Evolutionary conservation across 2,888 invertebrate species (phyloP), one percentile per base, ranked within the genome.

Genomic region (Drosophila neotestacea): DNA sequence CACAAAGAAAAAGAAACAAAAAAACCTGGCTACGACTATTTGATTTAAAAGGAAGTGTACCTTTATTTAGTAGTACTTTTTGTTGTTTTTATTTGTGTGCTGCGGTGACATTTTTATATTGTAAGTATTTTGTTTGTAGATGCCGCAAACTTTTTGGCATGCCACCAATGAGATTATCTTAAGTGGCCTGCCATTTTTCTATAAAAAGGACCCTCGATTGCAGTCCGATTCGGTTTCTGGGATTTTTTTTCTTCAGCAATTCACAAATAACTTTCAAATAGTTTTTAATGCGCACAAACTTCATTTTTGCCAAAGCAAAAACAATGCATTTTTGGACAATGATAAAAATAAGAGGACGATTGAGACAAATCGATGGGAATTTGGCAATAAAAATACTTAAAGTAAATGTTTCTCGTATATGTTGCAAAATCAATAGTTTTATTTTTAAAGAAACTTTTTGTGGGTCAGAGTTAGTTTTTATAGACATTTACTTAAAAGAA

Each of bases 91-190:
- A 32, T 66, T 78, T 73, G 62, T 78, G 73, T 56, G 62, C 62
- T 79, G 76, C 72, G 88, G 74, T 77, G 87, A 88, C 87, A 86
- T 88, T 86, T 88, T 84, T 84, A 84, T 86, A 71, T 70, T 77
- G 76, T 86, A 71, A 66, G 70, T 50, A 38, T 39, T 52, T 59
- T 63, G 67, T 50, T 36, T 36, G 39, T 50, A 56, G n/a, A 32
- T 56, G 34, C 55, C 54, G 48, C 71, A 79, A 85, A 87, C 71
- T 88, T 85, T 79, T 86, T 89, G 86, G 86, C 86, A 82, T 75
- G 70, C 81, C 74, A 79, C 90, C 86, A 89, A 87, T 85, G 78
- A 89, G 86, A 86, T 86, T 86, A 89, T 89, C 88, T 83, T 80
- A 89, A 86, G 89, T 89, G 85, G 77, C 70, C 77, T 85, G 77